These are phyloP conservation scores for Drosophila nr. perissopoda DNA, from an alignment of 2,888 invertebrate species.

Conservation along the genomic window DNA sequence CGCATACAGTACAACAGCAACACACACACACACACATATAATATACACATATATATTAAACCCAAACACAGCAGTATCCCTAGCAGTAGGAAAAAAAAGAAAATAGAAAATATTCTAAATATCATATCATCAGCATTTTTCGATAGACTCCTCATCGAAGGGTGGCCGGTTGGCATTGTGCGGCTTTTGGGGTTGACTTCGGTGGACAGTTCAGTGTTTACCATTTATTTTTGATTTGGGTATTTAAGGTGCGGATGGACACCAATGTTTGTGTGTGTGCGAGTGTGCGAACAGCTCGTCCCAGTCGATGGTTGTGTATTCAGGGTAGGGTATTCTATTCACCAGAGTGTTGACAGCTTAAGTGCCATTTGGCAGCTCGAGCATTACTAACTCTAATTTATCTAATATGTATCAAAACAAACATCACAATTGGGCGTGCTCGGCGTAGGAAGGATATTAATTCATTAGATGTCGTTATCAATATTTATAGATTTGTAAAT, in stretches of 20 bases:
- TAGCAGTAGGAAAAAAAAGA: not conserved
- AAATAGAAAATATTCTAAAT: conserved; percentile 65
- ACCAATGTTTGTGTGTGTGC: conserved; percentile 46
- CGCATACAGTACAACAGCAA: conserved; percentile 54
- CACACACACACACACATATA: conserved; percentile 24
- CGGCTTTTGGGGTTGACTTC: conserved; percentile 49
- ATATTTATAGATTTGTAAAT: not conserved
- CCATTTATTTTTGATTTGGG: conserved; percentile 81
- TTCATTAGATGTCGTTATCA: not conserved
- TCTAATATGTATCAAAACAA: conserved; percentile 40
- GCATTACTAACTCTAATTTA: conserved; percentile 47
- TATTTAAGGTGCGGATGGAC: conserved; percentile 78
- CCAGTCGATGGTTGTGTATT: conserved; percentile 10
- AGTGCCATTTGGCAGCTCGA: conserved; percentile 72
- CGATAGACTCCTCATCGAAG: conserved; percentile 62
- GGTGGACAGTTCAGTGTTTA: conserved; percentile 72
- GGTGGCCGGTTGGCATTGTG: conserved; percentile 21
- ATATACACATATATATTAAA: not conserved
- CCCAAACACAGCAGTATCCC: conserved; percentile 18
- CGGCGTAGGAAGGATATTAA: not conserved
- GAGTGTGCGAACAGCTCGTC: conserved; percentile 53
- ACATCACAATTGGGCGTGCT: conserved; percentile 4
- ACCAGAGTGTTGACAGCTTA: conserved; percentile 75
- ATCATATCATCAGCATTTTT: conserved; percentile 80
- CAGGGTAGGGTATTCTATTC: conserved; percentile 21